Evolutionary conservation across 1,140 invertebrate species (phyloP).

Genomic region (Drosophila tani): DNA sequence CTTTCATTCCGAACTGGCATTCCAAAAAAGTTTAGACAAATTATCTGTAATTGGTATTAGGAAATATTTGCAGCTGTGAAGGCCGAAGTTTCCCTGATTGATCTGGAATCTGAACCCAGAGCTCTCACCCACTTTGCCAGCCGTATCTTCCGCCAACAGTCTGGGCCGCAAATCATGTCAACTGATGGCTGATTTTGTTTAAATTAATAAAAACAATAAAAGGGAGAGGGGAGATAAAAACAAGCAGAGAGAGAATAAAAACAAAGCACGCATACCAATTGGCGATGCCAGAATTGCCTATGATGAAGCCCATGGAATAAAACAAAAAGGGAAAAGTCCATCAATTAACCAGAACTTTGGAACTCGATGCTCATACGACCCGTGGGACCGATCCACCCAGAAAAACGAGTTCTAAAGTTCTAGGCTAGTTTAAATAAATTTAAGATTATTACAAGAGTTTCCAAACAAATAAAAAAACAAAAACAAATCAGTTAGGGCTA

Average conservation of each 20-base stretch:
- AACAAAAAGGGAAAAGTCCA: conserved; percentile 21
- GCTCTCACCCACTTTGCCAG: conserved; percentile 20
- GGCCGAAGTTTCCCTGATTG: conserved; percentile 21
- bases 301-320: conserved; percentile 6
- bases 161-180: conserved; percentile 36
- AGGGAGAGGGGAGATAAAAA: conserved; percentile 20
- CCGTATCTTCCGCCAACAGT: conserved; percentile 24
- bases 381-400: conserved; percentile 4
- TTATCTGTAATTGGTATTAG: conserved; percentile 5
- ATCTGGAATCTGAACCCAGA: conserved; percentile 3
- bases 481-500: background rate
- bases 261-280: conserved; percentile 62
- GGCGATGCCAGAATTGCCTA: conserved; percentile 9
- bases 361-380: conserved; percentile 13
- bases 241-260: conserved; percentile 29
- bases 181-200: conserved; percentile 37
- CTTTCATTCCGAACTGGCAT: background rate
- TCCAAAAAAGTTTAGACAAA: conserved; percentile 1
- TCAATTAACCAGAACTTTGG: conserved; percentile 26
- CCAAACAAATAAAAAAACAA: background rate
- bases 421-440: too few species aligned
- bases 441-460: too few species aligned
- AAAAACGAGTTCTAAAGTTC: background rate
- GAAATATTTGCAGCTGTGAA: conserved; percentile 17
- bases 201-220: conserved; percentile 52